Base-by-base conservation (phyloP, 2,113 vertebrate genomes). In the Sapajus apella region DNA sequence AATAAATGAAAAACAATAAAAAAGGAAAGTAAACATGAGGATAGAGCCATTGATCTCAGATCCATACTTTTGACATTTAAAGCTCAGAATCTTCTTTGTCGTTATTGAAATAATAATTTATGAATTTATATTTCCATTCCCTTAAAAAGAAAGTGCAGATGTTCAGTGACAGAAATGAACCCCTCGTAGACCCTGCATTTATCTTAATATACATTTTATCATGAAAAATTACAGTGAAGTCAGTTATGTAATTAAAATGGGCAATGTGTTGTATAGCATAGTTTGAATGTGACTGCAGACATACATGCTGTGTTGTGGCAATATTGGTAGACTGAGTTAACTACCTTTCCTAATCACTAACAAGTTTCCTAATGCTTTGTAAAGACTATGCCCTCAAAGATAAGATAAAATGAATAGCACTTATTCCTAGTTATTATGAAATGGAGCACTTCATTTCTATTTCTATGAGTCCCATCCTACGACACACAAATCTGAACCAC, bases 241-340 rank as follows among this genome's bases (percentile, higher is more conserved):
- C 95, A 92, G 95, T 97, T 93, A 98, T 91, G 97, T 97, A 97
- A 90, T 43, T 73, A 61, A 97, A 97, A 98, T 85, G 91, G 96
- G 91, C 32, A 21, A 72, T 25, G 45, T 40, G 8, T 52, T 86
- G 25, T 52, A 6, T 8, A 66, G 23, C 10, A n/a, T 52, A 37
- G 14, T 58, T n/a, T 56, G 52, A 73, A 37, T 47, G 37, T 37
- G 73, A 86, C 8, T 52, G 8, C 35, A 77, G 37, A 30, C 37
- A 55, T 5, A 13, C 6, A 50, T 21, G 11, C 14, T 50, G 16
- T 73, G 14, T n/a, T 70, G 2, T 21, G 52, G 6, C 10, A 75
- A 27, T n/a, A 7, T 75, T 45, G 35, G 20, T 10, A 66, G 55
- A 52, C 9, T 17, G 6, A 77, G 16, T 64, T 70, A 82, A 4